These are phyloP conservation scores for Megalonaias nervosa DNA, from an alignment of 1,140 invertebrate species.

Conservation along the genomic window DNA sequence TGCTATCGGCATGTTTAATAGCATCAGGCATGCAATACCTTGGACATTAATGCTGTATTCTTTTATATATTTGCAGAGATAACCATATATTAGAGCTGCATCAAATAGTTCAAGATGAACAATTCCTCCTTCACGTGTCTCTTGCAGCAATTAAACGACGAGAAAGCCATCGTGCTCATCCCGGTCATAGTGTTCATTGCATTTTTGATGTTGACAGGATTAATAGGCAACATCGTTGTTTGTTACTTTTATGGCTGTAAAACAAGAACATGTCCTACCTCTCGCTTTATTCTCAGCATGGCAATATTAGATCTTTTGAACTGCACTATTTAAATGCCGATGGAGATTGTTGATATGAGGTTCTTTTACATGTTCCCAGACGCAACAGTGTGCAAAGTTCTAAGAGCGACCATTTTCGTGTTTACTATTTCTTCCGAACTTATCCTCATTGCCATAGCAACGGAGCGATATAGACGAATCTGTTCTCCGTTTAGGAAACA, in stretches of 20 bases:
- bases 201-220: conserved; percentile 33
- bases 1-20: no score
- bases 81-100: no score
- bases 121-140: no score
- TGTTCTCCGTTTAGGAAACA: conserved; percentile 45
- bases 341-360: no score
- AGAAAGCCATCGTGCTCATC: conserved; percentile 23
- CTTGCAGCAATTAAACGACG: conserved; percentile 30
- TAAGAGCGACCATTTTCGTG: conserved; percentile 42
- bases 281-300: conserved; percentile 44
- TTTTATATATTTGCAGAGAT: no score
- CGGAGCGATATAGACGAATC: conserved; percentile 48
- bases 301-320: conserved; percentile 52
- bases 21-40: no score
- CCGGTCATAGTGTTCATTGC: conserved; percentile 38
- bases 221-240: conserved; percentile 39
- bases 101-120: no score
- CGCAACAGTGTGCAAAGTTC: no score
- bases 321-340: no score
- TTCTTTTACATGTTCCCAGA: no score
- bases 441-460: conserved; percentile 41
- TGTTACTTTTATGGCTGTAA: conserved; percentile 37
- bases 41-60: no score
- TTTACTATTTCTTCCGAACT: conserved; percentile 45
- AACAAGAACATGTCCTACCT: conserved; percentile 16